Percentiles rank a stretch among this genome's conserved stretches.
Evolutionary conservation across 1,140 invertebrate genomes (phyloP).

Genomic region (Cecropterus lyciades): DNA sequence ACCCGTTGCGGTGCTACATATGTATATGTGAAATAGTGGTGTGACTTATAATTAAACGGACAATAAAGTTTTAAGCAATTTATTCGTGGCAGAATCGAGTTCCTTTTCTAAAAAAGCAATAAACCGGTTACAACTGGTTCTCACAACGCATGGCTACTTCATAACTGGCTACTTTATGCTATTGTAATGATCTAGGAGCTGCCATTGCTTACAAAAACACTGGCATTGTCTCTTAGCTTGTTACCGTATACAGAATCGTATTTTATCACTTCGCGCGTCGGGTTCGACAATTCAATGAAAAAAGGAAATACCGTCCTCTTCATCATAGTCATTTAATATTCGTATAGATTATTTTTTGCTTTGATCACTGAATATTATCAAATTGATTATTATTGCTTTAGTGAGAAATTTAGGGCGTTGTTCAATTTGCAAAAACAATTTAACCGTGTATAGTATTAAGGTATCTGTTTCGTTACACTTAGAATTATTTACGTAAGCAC

Average conservation of each 20-base stretch:
- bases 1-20: slow-evolving; percentile 1
- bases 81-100: slow-evolving; percentile 31
- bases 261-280: slow-evolving; percentile 70
- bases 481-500: too few species aligned
- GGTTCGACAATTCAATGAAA: slow-evolving; percentile 52
- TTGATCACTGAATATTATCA: not conserved
- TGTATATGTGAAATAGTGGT: not conserved
- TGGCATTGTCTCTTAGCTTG: slow-evolving; percentile 71
- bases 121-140: slow-evolving; percentile 68
- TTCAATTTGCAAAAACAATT: not conserved
- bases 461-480: too few species aligned
- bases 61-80: slow-evolving; percentile 38
- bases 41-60: slow-evolving; percentile 4
- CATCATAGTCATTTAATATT: slow-evolving; percentile 1
- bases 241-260: slow-evolving; percentile 64
- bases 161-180: slow-evolving; percentile 80
- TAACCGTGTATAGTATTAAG: too few species aligned
- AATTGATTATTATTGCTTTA: not conserved
- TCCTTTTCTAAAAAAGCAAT: slow-evolving; percentile 67
- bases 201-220: slow-evolving; percentile 70
- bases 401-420: not conserved
- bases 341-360: slow-evolving; percentile 1
- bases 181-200: slow-evolving; percentile 78
- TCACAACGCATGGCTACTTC: slow-evolving; percentile 62
- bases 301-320: slow-evolving; percentile 42